Base-by-base conservation (phyloP, 1,140 invertebrate genomes). In the Philopotamus ludificatus region DNA sequence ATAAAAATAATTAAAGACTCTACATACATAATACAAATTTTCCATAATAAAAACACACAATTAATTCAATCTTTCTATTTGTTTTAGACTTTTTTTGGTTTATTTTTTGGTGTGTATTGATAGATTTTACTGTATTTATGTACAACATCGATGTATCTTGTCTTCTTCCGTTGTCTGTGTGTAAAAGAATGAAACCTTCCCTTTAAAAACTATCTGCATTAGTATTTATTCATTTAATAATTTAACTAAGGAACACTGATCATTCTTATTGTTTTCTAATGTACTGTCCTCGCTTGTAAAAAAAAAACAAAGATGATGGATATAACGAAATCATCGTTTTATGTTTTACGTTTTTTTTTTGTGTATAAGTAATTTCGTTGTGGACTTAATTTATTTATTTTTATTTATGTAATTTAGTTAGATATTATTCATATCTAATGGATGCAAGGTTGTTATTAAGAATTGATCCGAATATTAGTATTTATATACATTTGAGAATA, bases 281-380 rank as follows among this genome's bases (percentile, higher is more conserved):
- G 15, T 47, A 8, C 8, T 16, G 8, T 47, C 3, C 44, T 20
- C 18, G 18, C 18, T 47, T 47, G 7, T 9, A 47, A 15, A 47
- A 15, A 47, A 47, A 47, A 20, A 47, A 47, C 10, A 47, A 47
- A n/a, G n/a, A n/a, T n/a, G n/a, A n/a, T n/a, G n/a, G n/a, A n/a
- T n/a, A n/a, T 12, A 34, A 34, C 28, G 12, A 34, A 4, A 34
- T 7, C 28, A 34, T 7, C 28, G n/a, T n/a, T n/a, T n/a, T n/a
- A n/a, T n/a, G n/a, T n/a, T n/a, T n/a, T n/a, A n/a, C n/a, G n/a
- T n/a, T n/a, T n/a, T n/a, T n/a, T n/a, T n/a, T n/a, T n/a, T n/a
- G n/a, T n/a, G n/a, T n/a, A n/a, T n/a, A n/a, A n/a, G n/a, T n/a
- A n/a, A n/a, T n/a, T n/a, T n/a, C n/a, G n/a, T n/a, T n/a, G n/a